Evolutionary conservation across 1,140 invertebrate species (phyloP).

Genomic region (Bactericera cockerelli): DNA sequence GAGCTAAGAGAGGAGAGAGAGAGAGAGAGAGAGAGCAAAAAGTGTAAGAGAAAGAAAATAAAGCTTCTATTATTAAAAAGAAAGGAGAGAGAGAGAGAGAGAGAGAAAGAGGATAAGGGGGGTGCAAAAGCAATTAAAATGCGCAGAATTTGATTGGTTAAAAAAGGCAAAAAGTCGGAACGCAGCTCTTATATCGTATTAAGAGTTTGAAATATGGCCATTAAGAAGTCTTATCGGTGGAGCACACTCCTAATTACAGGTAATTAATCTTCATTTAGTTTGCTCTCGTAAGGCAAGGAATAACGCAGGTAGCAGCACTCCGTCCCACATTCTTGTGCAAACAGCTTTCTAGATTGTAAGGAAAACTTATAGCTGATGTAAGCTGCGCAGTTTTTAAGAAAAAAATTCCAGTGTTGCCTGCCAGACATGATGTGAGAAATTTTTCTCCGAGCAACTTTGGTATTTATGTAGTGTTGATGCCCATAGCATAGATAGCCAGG

Average conservation of each 20-base stretch:
- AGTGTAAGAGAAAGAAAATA: neutral
- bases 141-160: neutral
- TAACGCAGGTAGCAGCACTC: no score
- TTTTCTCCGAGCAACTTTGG: no score
- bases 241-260: neutral
- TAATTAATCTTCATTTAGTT: constrained; percentile 6
- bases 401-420: no score
- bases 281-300: neutral
- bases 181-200: neutral
- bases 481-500: no score
- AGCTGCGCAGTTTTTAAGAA: no score
- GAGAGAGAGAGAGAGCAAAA: neutral
- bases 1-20: neutral
- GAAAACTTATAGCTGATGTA: no score
- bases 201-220: constrained; percentile 9
- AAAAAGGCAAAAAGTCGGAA: neutral
- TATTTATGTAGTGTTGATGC: no score
- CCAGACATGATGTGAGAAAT: no score
- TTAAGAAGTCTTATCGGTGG: constrained; percentile 1
- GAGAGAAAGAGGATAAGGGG: neutral
- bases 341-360: no score
- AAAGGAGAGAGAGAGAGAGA: neutral
- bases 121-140: constrained; percentile 4
- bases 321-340: no score
- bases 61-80: constrained; percentile 8